phyloP scores from a whole-genome alignment of 92 coral and sea anemone species.

The Phymanthus crucifer region DNA sequence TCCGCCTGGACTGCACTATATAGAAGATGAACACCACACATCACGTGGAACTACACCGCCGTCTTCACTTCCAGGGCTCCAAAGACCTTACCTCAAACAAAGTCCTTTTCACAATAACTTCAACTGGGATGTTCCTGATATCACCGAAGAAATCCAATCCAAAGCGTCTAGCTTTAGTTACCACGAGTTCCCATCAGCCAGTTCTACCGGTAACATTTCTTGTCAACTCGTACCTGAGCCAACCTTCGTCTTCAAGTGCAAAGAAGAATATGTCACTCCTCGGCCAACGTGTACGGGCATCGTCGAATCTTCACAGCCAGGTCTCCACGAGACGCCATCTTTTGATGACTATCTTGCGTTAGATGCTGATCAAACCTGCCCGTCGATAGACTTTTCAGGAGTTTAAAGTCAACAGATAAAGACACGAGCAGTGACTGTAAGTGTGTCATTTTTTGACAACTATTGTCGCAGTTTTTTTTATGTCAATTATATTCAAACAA shows the following conservation, averaged over 20 bases:
- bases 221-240: slow-evolving; percentile 73
- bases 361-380: slow-evolving; percentile 98
- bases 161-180: background rate
- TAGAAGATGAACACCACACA: slow-evolving; percentile 13
- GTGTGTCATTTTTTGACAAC: background rate
- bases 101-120: slow-evolving; percentile 62
- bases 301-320: slow-evolving; percentile 34
- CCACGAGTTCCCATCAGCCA: background rate
- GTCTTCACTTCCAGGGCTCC: slow-evolving; percentile 63
- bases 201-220: slow-evolving; percentile 30
- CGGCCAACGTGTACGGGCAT: slow-evolving; percentile 52
- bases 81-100: slow-evolving; percentile 46
- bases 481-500: background rate
- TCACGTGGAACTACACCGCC: slow-evolving; percentile 48
- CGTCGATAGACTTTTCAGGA: slow-evolving; percentile 94
- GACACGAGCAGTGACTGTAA: background rate
- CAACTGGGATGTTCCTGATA: slow-evolving; percentile 95
- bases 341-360: slow-evolving; percentile 92
- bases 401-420: slow-evolving; percentile 39
- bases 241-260: slow-evolving; percentile 39
- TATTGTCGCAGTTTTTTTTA: background rate
- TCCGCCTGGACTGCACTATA: slow-evolving; percentile 65
- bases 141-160: slow-evolving; percentile 60
- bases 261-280: slow-evolving; percentile 48
- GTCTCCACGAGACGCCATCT: slow-evolving; percentile 83